Base-by-base conservation (phyloP, 2,113 vertebrate genomes). In the Cyanistes caeruleus region DNA sequence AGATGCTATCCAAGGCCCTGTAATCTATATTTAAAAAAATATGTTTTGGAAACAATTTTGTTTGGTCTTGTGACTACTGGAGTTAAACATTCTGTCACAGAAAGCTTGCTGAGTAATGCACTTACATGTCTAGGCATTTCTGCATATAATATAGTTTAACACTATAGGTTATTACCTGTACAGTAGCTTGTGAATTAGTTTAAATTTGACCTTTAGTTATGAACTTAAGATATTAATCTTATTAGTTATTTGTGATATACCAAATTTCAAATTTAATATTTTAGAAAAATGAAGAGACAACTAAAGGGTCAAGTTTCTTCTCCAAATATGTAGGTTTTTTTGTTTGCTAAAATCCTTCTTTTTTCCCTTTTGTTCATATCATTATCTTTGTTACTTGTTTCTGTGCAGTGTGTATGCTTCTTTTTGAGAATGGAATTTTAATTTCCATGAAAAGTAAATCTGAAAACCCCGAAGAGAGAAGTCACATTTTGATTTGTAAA, bases 11-110 rank as follows among this genome's bases (percentile, higher is more conserved):
- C 49, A 84, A 94, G 58, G 60, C 95, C 31, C 70, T 91, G 41
- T 46, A 77, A 85, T 91, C 60, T 64, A 31, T 93, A 90, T 89
- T 84, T 81, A 14, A 39, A 37, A 51, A 94, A 53, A 22, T 8
- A 11, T 75, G 68, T 92, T 94, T 95, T 93, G 22, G 46, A 91
- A 95, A 58, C 14, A 81, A 85, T 86, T 81, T 77, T 82, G 53
- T 94, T 60, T 37, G 75, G 23, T 83, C 62, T 68, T 87, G 18
- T 31, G 74, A 49, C 27, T 82, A 60, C 30, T 31, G 5, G 62
- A 53, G 80, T 94, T 93, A 84, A 91, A 82, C 53, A 89, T 91
- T 94, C 55, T 93, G 13, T 55, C 52, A 87, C 62, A 90, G 63
- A 92, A 97, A 95, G 17, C 55, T 77, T 84, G 90, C 73, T 84